These are phyloP conservation scores for Lepidurus couesii DNA, from an alignment of 1,140 invertebrate species.

Conservation along the genomic window DNA sequence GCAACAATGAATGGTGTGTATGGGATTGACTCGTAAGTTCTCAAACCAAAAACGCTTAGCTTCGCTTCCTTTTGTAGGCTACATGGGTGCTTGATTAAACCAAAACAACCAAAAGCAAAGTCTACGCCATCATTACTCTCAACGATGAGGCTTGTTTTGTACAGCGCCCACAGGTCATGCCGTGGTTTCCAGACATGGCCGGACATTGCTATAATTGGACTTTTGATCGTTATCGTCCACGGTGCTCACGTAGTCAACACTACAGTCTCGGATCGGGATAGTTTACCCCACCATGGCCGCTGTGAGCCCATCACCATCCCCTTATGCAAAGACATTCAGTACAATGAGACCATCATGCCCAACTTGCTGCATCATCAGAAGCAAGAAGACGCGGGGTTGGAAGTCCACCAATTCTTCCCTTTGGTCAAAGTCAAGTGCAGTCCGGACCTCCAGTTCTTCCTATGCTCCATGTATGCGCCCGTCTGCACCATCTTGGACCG, in stretches of 20 bases:
- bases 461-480: slow-evolving; percentile 93
- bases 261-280: slow-evolving; percentile 45
- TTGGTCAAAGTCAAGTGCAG: slow-evolving; percentile 95
- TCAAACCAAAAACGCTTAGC: neutral
- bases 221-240: neutral
- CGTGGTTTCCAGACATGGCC: neutral
- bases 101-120: neutral
- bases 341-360: slow-evolving; percentile 94
- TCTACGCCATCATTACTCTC: neutral
- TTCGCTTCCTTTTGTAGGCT: neutral
- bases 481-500: slow-evolving; percentile 88
- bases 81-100: neutral
- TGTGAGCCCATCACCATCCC: slow-evolving; percentile 90
- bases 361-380: slow-evolving; percentile 87
- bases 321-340: slow-evolving; percentile 84
- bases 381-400: slow-evolving; percentile 89
- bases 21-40: neutral
- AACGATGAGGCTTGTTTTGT: neutral
- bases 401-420: slow-evolving; percentile 89
- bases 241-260: slow-evolving; percentile 19
- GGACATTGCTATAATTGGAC: neutral
- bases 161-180: neutral
- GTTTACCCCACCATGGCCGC: slow-evolving; percentile 65
- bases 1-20: neutral
- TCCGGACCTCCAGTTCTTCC: slow-evolving; percentile 85